These are phyloP conservation scores for Aphyosemion australe DNA, from an alignment of 2,113 vertebrate species.

Conservation along the genomic window DNA sequence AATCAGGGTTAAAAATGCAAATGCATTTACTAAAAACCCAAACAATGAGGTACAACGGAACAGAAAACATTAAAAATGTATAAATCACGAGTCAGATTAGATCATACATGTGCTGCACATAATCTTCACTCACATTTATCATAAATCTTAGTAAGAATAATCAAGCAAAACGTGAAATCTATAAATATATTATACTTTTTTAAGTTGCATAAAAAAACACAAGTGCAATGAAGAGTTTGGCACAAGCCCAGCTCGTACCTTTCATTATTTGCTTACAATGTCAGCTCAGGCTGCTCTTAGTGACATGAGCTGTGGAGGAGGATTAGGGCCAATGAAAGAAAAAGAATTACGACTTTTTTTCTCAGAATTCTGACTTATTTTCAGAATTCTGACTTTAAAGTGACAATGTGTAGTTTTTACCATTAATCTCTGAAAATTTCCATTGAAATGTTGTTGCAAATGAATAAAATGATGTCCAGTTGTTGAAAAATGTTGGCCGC, in stretches of 20 bases:
- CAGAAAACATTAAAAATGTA: not conserved
- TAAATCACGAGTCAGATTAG: not conserved
- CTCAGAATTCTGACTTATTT: no score
- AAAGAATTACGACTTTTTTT: no score
- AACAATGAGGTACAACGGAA: not conserved
- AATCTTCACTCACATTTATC: conserved; percentile 6
- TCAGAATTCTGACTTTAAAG: no score
- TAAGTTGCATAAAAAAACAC: conserved; percentile 48
- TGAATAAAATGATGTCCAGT: no score
- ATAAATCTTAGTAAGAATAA: conserved; percentile 10
- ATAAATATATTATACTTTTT: conserved; percentile 42
- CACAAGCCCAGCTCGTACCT: conserved; percentile 70
- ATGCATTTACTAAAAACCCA: not conserved
- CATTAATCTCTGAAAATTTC: no score
- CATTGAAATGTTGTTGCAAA: no score
- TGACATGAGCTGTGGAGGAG: not conserved
- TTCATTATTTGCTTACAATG: conserved; percentile 24
- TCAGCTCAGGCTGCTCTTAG: conserved; percentile 24
- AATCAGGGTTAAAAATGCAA: not conserved
- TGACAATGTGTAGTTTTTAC: no score
- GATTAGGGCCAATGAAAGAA: no score
- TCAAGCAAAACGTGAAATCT: conserved; percentile 35
- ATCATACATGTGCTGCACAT: not conserved
- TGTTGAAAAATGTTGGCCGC: no score
- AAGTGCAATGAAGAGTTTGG: conserved; percentile 17